These are phyloP conservation scores for Macaca fascicularis DNA, from an alignment of 2,113 vertebrate genomes.

Conservation along the genomic window DNA sequence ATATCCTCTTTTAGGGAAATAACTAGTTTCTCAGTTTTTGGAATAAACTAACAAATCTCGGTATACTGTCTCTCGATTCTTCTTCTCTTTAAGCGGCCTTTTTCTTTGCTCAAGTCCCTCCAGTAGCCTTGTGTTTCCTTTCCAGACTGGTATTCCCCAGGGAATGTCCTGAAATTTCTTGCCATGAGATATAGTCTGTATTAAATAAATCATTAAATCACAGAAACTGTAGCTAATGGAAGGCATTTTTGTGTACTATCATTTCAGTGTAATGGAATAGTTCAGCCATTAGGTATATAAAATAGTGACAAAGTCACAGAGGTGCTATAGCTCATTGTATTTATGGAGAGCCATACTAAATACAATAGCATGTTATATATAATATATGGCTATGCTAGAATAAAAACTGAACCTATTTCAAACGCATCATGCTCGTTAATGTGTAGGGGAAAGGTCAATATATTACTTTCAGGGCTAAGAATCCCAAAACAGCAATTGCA, in stretches of 20 bases:
- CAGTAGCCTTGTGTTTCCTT: not conserved
- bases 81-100: not conserved
- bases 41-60: not conserved
- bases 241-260: conserved; percentile 40
- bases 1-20: not conserved
- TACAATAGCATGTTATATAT: not conserved
- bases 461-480: conserved; percentile 55
- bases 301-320: conserved; percentile 48
- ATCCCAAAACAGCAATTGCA: conserved; percentile 23
- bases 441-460: conserved; percentile 41
- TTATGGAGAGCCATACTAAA: conserved; percentile 43
- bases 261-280: conserved; percentile 54
- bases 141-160: not conserved
- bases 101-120: not conserved
- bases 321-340: conserved; percentile 23
- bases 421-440: conserved; percentile 49
- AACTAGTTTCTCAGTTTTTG: not conserved
- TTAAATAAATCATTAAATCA: conserved; percentile 55
- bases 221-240: conserved; percentile 29
- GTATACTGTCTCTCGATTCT: not conserved
- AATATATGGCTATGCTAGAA: conserved; percentile 57
- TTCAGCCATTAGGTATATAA: not conserved
- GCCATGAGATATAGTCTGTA: conserved; percentile 35
- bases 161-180: conserved; percentile 4
- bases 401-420: conserved; percentile 64